Percentiles rank a stretch among this genome's conserved stretches.
These are phyloP conservation scores for Sciaenops ocellatus DNA, from an alignment of 2,797 vertebrate species.

Conservation along the genomic window DNA sequence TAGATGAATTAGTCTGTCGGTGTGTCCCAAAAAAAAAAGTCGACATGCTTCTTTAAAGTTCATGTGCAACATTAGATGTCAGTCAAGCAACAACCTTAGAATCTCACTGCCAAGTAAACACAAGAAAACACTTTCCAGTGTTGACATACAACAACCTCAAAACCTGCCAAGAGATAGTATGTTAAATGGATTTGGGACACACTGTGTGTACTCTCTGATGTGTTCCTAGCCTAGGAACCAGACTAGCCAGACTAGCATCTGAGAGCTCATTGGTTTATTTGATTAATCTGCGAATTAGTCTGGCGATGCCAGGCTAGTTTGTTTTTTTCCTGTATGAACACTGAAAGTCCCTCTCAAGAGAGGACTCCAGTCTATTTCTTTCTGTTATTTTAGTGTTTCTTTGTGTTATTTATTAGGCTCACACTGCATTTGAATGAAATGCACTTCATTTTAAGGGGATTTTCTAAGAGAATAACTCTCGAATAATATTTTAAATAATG, in stretches of 20 bases:
- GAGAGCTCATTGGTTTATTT: no score
- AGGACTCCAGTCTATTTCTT: not conserved
- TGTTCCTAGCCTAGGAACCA: no score
- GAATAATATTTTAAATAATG: no score
- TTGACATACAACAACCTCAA: not conserved
- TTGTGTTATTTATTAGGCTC: no score
- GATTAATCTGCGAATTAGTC: no score
- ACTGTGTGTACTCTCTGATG: not conserved
- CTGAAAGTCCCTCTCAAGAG: not conserved
- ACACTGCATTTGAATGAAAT: not conserved
- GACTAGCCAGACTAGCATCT: no score
- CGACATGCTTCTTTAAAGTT: no score
- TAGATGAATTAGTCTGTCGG: no score
- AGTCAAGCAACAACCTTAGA: not conserved
- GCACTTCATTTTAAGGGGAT: not conserved
- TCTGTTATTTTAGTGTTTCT: not conserved
- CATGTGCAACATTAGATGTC: not conserved
- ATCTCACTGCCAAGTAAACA: not conserved
- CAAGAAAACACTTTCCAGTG: no score
- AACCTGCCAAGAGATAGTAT: not conserved
- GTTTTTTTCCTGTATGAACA: not conserved
- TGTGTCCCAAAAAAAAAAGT: no score
- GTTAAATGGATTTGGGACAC: not conserved
- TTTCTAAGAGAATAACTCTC: no score
- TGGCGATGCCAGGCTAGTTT: no score